Percentiles rank a stretch among this genome's conserved stretches.
phyloP scores from a whole-genome alignment of 2,888 invertebrate species.

The Pharmacophagus antenor region DNA sequence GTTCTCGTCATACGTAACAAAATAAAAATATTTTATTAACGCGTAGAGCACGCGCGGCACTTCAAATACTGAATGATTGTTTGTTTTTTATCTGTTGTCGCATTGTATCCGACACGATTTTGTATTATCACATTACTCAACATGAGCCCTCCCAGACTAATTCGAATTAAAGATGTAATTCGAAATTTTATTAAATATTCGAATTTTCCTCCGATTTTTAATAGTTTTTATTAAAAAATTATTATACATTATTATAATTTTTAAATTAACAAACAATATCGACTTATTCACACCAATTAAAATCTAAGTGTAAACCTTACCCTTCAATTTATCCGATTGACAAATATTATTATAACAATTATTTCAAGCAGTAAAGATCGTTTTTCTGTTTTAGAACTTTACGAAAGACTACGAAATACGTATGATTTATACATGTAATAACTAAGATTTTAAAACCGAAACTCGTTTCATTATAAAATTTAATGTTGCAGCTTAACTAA shows the following conservation, averaged over 20 bases:
- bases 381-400: too few species aligned
- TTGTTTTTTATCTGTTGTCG: conserved; percentile 38
- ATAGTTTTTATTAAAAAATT: too few species aligned
- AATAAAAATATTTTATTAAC: conserved; percentile 42
- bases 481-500: conserved; percentile 14
- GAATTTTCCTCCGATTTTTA: too few species aligned
- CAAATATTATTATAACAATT: too few species aligned
- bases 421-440: background rate
- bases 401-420: too few species aligned
- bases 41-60: conserved; percentile 37
- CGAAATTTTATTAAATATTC: too few species aligned
- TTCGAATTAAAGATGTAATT: conserved; percentile 44
- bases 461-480: conserved; percentile 2
- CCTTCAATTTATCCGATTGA: too few species aligned
- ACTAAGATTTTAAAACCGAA: background rate
- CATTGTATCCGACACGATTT: conserved; percentile 56
- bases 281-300: background rate
- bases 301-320: background rate
- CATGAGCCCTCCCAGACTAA: conserved; percentile 58
- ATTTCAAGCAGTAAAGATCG: too few species aligned
- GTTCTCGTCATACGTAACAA: conserved; percentile 26
- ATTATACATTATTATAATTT: background rate
- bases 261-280: too few species aligned
- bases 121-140: conserved; percentile 55
- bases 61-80: conserved; percentile 55